Evolutionary conservation across 2,797 vertebrate species (phyloP), one percentile per base, ranked within the genome.

Genomic region (Siniperca scherzeri): DNA sequence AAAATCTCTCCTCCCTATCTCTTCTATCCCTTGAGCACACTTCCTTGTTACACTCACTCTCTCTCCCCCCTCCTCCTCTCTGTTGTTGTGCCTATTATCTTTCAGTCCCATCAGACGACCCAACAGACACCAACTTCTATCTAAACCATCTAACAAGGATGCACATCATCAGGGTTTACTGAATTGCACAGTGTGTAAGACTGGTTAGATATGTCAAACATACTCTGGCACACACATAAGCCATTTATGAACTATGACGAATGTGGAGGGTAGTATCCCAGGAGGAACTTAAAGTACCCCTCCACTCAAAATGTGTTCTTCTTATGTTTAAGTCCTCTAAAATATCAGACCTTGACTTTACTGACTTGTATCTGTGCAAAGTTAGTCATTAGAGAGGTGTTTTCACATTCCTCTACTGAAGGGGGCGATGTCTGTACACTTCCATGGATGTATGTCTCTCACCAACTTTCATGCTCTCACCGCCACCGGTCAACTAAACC

Each of bases 1-100:
- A 81, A 82, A 70, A 60, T 44, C 65, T 82, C 61, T 81, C 36
- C 42, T 75, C 44, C 62, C 42, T 2, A 38, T 78, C 78, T 71
- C 44, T 14, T 69, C 55, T 4, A 19, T 74, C 68, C 79, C 81
- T 19, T 0, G 69, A 89, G 76, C 57, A 70, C 48, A 42, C 46
- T n/a, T 55, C 67, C 27, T 74, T 44, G 59, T 65, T 4, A 21
- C 42, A 11, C 55, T 48, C 74, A 6, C 17, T 6, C 42, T 30
- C 52, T 48, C 59, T 7, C 11, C 21, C 17, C 30, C 22, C 53
- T 61, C 40, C n/a, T 56, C 48, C 27, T 59, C 25, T 74, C 19
- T 67, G 7, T 69, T 77, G 48, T 46, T 64, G 17, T 74, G 42
- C 64, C 48, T 38, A 25, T 81, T 70, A 77, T 82, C 56, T 77